Evolutionary conservation across 2,888 invertebrate genomes (phyloP).

Genomic region (Sarcophaga subvicina): DNA sequence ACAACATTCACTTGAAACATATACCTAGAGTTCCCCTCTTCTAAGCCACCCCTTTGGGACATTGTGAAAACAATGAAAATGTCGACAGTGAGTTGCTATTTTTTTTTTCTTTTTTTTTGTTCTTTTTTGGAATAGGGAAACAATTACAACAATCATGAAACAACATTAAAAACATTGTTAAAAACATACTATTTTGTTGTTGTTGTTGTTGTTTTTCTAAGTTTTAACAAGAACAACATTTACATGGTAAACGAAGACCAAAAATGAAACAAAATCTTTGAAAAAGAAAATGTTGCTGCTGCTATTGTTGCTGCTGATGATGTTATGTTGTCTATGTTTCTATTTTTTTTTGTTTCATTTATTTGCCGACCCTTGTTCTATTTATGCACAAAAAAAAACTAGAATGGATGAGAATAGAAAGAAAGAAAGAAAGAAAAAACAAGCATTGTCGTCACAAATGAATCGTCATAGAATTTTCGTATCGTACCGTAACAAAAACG

Average conservation of each 20-base stretch:
- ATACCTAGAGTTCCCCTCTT: too few relatives aligned
- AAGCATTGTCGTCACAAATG: constrained; percentile 44
- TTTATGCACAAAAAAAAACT: constrained; percentile 63
- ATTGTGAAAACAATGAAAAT: neutral
- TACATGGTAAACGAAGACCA: constrained; percentile 37
- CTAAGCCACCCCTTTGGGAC: too few relatives aligned
- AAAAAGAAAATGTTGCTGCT: neutral
- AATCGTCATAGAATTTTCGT: constrained; percentile 44
- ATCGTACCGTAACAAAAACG: constrained; percentile 31
- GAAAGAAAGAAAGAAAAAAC: neutral
- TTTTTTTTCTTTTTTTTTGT: constrained; percentile 10
- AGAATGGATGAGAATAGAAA: neutral
- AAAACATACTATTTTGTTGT: constrained; percentile 11
- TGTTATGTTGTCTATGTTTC: constrained; percentile 60
- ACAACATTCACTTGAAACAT: too few relatives aligned
- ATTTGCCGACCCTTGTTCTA: constrained; percentile 69
- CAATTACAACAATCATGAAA: constrained; percentile 60
- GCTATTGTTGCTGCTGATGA: constrained; percentile 53
- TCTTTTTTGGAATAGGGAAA: constrained; percentile 10
- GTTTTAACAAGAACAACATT: constrained; percentile 53
- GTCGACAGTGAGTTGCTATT: neutral
- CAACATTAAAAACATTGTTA: constrained; percentile 50
- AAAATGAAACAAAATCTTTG: neutral
- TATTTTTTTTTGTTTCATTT: neutral
- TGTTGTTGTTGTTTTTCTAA: neutral